Evolutionary conservation across 1,140 invertebrate genomes (phyloP), one percentile per base, ranked within the genome.

Genomic region (Liolophura sinensis): DNA sequence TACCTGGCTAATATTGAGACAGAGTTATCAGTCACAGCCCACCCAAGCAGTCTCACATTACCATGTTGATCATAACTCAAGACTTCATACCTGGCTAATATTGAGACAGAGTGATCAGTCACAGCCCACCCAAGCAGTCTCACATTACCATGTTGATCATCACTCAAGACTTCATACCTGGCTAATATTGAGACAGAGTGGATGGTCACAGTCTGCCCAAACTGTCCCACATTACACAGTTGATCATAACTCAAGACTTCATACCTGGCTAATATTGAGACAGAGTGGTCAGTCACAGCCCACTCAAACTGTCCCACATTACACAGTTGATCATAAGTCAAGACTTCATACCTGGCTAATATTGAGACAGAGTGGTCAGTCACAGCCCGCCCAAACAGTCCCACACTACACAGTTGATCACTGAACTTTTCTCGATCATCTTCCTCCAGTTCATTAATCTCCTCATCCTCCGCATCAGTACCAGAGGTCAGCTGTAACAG

Each of bases 391-490:
- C 85, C 85, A 67, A 88, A 79, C 5, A 83, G 67, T 74, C 90
- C 92, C 62, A 92, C 89, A 46, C 87, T 85, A 81, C 89, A 88
- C 31, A 93, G 79, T 73, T 92, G 90, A 70, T 91, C 89, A 65
- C 88, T 87, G 78, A 88, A 92, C 78, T 88, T 89, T 9, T 87
- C 87, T 65, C 88, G 81, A 78, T 93, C 92, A 77, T 88, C 87
- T 74, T 92, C 90, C 78, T 92, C 91, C 24, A 84, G 84, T 69
- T 90, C 89, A 73, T 91, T 88, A 60, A 90, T 87, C 70, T 91
- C 89, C 68, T 89, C 88, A 16, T 85, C 81, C 27, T 85, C 83
- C 65, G 88, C 86, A 14, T 83, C 80, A 27, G 79, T 76, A 66
- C 70, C 72, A 67, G 48, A 58, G 52, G 40, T 69, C 64, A 22